phyloP scores from a whole-genome alignment of 2,888 invertebrate species.

The Mechanitis mazaeus region DNA sequence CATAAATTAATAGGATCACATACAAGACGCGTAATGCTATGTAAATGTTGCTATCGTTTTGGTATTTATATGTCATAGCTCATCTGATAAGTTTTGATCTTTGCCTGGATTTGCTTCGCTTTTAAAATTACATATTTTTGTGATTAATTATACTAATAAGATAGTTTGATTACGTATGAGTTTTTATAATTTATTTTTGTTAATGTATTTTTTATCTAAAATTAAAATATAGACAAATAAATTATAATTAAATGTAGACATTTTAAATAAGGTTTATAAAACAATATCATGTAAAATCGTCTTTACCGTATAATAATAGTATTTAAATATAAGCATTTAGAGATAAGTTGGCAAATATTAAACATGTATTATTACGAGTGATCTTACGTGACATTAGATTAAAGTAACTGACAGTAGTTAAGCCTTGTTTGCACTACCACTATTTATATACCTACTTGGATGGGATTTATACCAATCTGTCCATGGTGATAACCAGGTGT shows the following conservation, averaged over 20 bases:
- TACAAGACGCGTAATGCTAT: slow-evolving; percentile 65
- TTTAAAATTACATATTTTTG: too few species aligned
- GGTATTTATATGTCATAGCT: slow-evolving; percentile 57
- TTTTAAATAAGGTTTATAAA: neutral
- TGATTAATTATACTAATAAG: too few species aligned
- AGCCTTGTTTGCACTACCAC: slow-evolving; percentile 41
- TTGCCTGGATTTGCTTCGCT: slow-evolving; percentile 24
- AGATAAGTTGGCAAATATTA: slow-evolving; percentile 31
- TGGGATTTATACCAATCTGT: slow-evolving; percentile 21
- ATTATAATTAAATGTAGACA: neutral
- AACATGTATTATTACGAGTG: slow-evolving; percentile 35
- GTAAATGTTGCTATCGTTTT: slow-evolving; percentile 68
- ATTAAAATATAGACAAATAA: neutral
- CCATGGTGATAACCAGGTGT: slow-evolving; percentile 2
- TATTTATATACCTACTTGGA: slow-evolving; percentile 23
- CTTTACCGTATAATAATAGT: slow-evolving; percentile 23
- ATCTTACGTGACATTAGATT: slow-evolving; percentile 41
- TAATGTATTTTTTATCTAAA: too few species aligned
- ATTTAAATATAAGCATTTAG: slow-evolving; percentile 27
- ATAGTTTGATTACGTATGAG: too few species aligned
- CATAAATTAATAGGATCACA: slow-evolving; percentile 69
- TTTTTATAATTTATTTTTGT: too few species aligned
- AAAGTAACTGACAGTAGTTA: slow-evolving; percentile 49
- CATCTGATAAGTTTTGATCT: slow-evolving; percentile 33
- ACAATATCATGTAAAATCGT: slow-evolving; percentile 18